Evolutionary conservation across 1,140 invertebrate genomes (phyloP), one percentile per base, ranked within the genome.

Genomic region (Pogonomyrmex barbatus): DNA sequence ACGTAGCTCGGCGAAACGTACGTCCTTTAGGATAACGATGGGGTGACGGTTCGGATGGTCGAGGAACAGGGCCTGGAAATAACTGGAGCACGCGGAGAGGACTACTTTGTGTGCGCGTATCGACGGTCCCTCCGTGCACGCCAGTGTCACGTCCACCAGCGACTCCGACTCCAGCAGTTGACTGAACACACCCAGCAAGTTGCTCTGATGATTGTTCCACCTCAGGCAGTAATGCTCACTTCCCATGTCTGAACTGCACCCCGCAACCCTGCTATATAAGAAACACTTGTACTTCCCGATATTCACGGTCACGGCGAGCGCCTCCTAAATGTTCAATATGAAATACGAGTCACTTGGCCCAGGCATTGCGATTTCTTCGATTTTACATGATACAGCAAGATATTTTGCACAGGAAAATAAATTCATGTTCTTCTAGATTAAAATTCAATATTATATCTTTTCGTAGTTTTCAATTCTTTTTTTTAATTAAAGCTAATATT

Each of bases 191-290:
- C 97, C 97, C 96, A 98, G 96, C 96, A 98, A 97, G 96, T 98
- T 98, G 96, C 97, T 98, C 97, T 98, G 97, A 97, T 98, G 97
- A 98, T 98, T 98, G 97, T 98, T 98, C 97, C 97, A 98, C 97
- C 97, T 97, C 96, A 98, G 97, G 97, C 97, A 98, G 97, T 98
- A 98, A 96, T 98, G 97, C 97, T 98, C 97, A 98, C 97, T 98
- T 97, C 97, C 97, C 97, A 98, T 98, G 97, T 97, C 97, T 97
- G 97, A 97, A 97, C 96, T 97, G 97, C 96, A 90, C 89, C 96
- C 97, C 97, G 96, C 97, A 96, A 95, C 95, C 94, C 97, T 97
- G 97, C 96, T 97, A 96, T 90, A 95, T 96, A 86, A 87, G 58
- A 90, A 87, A 85, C 24, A 91, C 73, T 82, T 89, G 56, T 89